Percentiles rank a stretch among this genome's conserved stretches.
Evolutionary conservation across 2,888 invertebrate genomes (phyloP).

Genomic region (Acleris holmiana): DNA sequence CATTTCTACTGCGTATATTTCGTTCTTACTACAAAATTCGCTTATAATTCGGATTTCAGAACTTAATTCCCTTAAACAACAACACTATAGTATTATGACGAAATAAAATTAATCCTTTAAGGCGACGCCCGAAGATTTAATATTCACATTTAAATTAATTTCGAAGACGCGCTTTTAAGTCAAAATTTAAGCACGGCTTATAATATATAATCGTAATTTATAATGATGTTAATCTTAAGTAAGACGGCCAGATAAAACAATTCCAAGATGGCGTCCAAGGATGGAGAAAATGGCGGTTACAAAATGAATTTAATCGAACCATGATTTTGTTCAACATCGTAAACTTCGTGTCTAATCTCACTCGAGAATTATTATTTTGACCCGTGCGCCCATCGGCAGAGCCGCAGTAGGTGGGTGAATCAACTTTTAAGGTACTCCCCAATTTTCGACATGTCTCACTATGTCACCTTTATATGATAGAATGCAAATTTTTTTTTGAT

Average conservation of each 20-base stretch:
- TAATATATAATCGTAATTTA: constrained; percentile 23
- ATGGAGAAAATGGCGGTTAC: background rate
- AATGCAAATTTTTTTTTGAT: too few species aligned
- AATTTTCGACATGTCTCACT: too few species aligned
- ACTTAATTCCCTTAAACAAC: background rate
- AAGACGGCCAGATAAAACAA: constrained; percentile 14
- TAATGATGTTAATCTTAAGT: constrained; percentile 27
- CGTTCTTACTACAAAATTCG: too few species aligned
- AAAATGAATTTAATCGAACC: background rate
- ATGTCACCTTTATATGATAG: too few species aligned
- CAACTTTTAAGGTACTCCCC: too few species aligned
- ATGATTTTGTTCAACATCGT: background rate
- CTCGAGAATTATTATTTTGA: background rate
- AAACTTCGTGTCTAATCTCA: background rate
- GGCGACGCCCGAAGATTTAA: constrained; percentile 4
- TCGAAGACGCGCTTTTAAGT: constrained; percentile 6
- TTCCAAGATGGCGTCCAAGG: background rate
- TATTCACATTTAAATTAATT: constrained; percentile 18
- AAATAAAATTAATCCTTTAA: constrained; percentile 1
- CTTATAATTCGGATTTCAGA: background rate
- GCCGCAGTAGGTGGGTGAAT: too few species aligned
- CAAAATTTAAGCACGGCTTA: constrained; percentile 14
- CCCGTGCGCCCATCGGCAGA: too few species aligned
- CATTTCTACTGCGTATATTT: too few species aligned
- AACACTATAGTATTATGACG: background rate